Conservation (phyloP, 1,140 invertebrate genomes). For the Nasonia giraulti region DNA sequence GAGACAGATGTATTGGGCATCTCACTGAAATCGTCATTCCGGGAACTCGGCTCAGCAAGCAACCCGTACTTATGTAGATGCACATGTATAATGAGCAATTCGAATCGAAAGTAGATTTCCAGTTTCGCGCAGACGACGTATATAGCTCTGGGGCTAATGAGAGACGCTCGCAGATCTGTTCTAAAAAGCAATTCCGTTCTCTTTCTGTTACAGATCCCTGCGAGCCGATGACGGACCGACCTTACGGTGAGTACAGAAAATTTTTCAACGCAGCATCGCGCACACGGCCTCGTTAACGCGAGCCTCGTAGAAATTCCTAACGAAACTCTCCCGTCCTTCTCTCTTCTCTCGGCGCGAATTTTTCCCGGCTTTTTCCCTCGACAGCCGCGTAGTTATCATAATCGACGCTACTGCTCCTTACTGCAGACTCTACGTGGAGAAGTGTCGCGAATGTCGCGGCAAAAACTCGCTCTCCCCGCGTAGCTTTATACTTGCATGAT, state of each 20-base stretch:
- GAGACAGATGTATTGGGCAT: not conserved
- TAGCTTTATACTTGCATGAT: slow-evolving; percentile 30
- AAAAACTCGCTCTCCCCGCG: slow-evolving; percentile 30
- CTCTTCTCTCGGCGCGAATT: not conserved
- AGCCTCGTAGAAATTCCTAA: slow-evolving; percentile 24
- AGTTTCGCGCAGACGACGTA: not conserved
- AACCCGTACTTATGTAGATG: slow-evolving; percentile 22
- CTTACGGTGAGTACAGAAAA: slow-evolving; percentile 66
- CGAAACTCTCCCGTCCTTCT: not conserved
- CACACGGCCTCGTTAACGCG: not conserved
- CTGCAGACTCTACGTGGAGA: not conserved
- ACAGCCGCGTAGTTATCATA: slow-evolving; percentile 23
- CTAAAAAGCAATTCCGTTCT: slow-evolving; percentile 37
- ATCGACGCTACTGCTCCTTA: not conserved
- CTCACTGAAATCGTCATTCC: not conserved
- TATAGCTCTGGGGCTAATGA: not conserved
- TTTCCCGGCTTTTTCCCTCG: slow-evolving; percentile 8
- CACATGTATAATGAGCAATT: slow-evolving; percentile 27
- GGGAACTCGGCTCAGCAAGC: not conserved
- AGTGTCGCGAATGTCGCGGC: slow-evolving; percentile 8
- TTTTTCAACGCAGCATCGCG: not conserved
- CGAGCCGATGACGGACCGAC: slow-evolving; percentile 66
- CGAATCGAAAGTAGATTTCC: not conserved
- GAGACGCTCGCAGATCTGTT: not conserved
- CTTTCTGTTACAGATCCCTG: slow-evolving; percentile 67